These are phyloP conservation scores for Leptobrachium leishanense DNA, from an alignment of 2,113 vertebrate species.

Conservation along the genomic window DNA sequence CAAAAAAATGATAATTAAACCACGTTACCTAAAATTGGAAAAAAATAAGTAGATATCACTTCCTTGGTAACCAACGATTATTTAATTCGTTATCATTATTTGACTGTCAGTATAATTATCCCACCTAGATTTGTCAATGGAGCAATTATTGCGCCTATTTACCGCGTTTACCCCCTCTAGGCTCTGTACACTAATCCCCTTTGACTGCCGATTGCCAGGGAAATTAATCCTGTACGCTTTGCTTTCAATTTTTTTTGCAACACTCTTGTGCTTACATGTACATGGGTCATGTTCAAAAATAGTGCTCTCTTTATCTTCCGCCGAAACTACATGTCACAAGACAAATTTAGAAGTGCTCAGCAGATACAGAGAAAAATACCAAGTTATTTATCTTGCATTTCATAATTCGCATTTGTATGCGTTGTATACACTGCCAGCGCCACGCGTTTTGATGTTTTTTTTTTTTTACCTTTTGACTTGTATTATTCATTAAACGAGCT, in stretches of 20 bases:
- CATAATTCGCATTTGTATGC: too few species aligned
- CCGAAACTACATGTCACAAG: neutral
- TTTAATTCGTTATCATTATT: neutral
- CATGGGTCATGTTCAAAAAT: conserved; percentile 11
- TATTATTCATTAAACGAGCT: too few species aligned
- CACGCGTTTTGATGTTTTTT: too few species aligned
- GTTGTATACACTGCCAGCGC: too few species aligned
- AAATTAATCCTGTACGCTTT: conserved; percentile 15
- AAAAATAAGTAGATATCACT: too few species aligned
- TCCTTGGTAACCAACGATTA: too few species aligned
- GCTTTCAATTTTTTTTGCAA: neutral
- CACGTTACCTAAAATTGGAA: too few species aligned
- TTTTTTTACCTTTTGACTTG: too few species aligned
- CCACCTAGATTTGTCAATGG: neutral
- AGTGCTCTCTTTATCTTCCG: neutral
- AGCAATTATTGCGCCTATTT: conserved; percentile 9
- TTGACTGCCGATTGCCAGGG: neutral
- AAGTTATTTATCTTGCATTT: neutral
- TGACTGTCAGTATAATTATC: conserved; percentile 1
- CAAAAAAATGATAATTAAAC: too few species aligned
- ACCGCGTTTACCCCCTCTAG: neutral
- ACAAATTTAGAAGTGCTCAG: neutral
- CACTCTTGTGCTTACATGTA: neutral
- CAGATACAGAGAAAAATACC: neutral
- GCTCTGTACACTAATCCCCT: neutral